Evolutionary conservation across 2,113 vertebrate species (phyloP).

Genomic region (Toxotes chatareus): DNA sequence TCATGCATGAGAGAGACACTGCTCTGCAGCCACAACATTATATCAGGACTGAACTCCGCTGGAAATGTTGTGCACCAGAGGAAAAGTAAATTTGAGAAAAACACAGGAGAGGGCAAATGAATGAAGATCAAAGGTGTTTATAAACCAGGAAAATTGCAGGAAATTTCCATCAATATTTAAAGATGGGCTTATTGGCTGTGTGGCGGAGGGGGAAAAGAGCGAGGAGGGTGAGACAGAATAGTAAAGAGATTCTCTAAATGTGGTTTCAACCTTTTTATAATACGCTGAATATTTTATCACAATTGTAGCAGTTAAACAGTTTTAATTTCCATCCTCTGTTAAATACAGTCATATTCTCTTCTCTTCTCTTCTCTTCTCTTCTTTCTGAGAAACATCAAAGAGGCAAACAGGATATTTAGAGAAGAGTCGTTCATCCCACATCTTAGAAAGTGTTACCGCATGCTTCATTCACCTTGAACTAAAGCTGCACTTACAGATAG

Average conservation of each 20-base stretch:
- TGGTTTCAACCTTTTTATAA: constrained; percentile 53
- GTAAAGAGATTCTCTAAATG: constrained; percentile 29
- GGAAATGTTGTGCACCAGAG: background rate
- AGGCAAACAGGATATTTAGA: constrained; percentile 33
- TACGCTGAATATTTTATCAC: constrained; percentile 60
- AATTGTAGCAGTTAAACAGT: constrained; percentile 41
- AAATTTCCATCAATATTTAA: constrained; percentile 57
- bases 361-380: background rate
- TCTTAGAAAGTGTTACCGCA: constrained; percentile 15
- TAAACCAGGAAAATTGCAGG: constrained; percentile 18
- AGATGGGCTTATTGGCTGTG: constrained; percentile 12
- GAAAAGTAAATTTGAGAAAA: background rate
- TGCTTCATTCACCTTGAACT: constrained; percentile 38
- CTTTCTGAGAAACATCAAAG: constrained; percentile 10
- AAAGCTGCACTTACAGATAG: background rate
- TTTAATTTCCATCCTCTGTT: constrained; percentile 23
- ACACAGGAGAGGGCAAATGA: constrained; percentile 10
- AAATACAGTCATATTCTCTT: constrained; percentile 19
- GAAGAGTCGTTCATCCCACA: constrained; percentile 2
- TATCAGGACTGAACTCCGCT: background rate
- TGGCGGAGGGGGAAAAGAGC: background rate
- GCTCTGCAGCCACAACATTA: background rate
- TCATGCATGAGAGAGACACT: background rate
- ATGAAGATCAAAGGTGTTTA: constrained; percentile 30
- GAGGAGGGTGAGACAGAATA: constrained; percentile 13